Evolutionary conservation across 1,140 invertebrate species (phyloP).

Genomic region (silkworm (Bombyx mori)): ASM3026992v2 NC_085119.1:2527501-2528000

Average conservation of each 20-base stretch:
- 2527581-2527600: too few relatives aligned
- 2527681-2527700: slow-evolving; percentile 69
- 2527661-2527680: slow-evolving; percentile 59
- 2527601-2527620: too few relatives aligned
- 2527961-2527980: slow-evolving; percentile 48
- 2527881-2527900: slow-evolving; percentile 42
- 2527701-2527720: slow-evolving; percentile 65
- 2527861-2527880: slow-evolving; percentile 34
- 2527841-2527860: slow-evolving; percentile 49
- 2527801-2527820: slow-evolving; percentile 31
- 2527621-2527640: neutral
- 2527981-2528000: slow-evolving; percentile 40
- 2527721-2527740: slow-evolving; percentile 52
- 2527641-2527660: neutral
- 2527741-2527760: slow-evolving; percentile 24
- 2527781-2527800: slow-evolving; percentile 16
- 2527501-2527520: slow-evolving; percentile 43
- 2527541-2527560: too few relatives aligned
- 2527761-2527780: slow-evolving; percentile 18
- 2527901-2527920: slow-evolving; percentile 32
- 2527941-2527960: slow-evolving; percentile 49
- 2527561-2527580: too few relatives aligned
- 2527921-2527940: slow-evolving; percentile 30
- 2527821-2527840: slow-evolving; percentile 46
- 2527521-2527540: slow-evolving; percentile 52